These are phyloP conservation scores for Polypedilum vanderplanki DNA, from an alignment of 1,140 invertebrate genomes.

Conservation along the genomic window DNA sequence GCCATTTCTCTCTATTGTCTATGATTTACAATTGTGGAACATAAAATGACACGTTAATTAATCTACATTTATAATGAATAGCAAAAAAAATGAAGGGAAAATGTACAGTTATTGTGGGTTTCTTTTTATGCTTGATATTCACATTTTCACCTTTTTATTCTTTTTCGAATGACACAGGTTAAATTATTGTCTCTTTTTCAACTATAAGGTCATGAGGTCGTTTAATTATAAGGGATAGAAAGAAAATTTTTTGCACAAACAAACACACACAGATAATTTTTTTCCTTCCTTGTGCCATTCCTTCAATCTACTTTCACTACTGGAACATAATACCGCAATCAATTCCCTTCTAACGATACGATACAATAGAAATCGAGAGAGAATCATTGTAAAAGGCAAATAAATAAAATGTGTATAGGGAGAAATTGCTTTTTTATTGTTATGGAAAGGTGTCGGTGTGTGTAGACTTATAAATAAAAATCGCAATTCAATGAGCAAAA, in stretches of 20 bases:
- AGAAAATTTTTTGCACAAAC: neutral
- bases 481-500: neutral
- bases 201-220: conserved; percentile 14
- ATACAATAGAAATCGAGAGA: neutral
- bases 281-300: neutral
- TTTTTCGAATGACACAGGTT: neutral
- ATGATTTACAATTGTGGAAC: conserved; percentile 24
- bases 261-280: neutral
- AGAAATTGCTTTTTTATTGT: conserved; percentile 28
- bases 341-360: neutral
- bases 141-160: neutral
- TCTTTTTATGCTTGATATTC: neutral
- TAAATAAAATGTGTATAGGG: conserved; percentile 5
- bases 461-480: conserved; percentile 20
- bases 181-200: neutral
- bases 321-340: conserved; percentile 21
- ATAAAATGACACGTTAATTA: conserved; percentile 28
- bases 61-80: conserved; percentile 21
- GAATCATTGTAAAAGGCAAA: conserved; percentile 26
- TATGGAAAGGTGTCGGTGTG: conserved; percentile 2
- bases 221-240: conserved; percentile 23
- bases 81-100: neutral
- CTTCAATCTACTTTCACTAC: neutral
- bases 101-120: neutral
- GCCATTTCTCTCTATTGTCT: no score